Conservation (phyloP, 2,888 invertebrate genomes). For the Himalopsyche japonica region DNA sequence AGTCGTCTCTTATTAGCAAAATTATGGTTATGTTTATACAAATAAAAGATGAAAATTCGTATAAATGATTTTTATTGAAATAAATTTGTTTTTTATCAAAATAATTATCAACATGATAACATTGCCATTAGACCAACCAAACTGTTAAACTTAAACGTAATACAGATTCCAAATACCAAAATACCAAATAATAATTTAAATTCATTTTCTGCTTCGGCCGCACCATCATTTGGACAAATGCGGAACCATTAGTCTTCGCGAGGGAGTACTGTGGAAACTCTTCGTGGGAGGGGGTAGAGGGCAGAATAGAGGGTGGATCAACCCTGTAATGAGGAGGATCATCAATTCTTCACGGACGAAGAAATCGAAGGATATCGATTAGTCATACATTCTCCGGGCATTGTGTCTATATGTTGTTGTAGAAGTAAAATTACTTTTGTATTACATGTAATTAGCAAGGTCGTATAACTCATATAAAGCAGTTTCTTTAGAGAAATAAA, state of each 20-base stretch:
- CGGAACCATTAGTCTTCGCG: conserved; percentile 60
- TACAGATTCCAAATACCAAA: conserved; percentile 39
- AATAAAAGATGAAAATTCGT: too few relatives aligned
- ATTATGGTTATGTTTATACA: too few relatives aligned
- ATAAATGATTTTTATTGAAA: too few relatives aligned
- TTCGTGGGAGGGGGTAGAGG: conserved; percentile 23
- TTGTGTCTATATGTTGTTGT: not conserved
- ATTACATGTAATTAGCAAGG: too few relatives aligned
- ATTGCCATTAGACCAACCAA: not conserved
- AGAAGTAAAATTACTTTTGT: too few relatives aligned
- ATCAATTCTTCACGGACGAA: conserved; percentile 40
- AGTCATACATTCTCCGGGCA: conserved; percentile 19
- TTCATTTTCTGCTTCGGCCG: conserved; percentile 63
- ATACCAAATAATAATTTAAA: conserved; percentile 64
- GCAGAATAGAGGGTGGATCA: conserved; percentile 1
- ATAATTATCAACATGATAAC: not conserved
- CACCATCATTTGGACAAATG: conserved; percentile 66
- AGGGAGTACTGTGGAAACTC: conserved; percentile 32
- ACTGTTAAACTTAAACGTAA: not conserved
- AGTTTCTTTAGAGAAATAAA: too few relatives aligned
- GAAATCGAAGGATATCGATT: conserved; percentile 37
- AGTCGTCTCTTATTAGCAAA: too few relatives aligned
- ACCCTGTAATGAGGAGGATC: conserved; percentile 36
- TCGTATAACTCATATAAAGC: too few relatives aligned
- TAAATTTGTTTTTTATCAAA: not conserved